Percentiles rank a stretch among this genome's conserved stretches.
Evolutionary conservation across 37 sponge, comb jelly and placozoan genomes (phyloP).

Genomic region (Axinella damicornis): DNA sequence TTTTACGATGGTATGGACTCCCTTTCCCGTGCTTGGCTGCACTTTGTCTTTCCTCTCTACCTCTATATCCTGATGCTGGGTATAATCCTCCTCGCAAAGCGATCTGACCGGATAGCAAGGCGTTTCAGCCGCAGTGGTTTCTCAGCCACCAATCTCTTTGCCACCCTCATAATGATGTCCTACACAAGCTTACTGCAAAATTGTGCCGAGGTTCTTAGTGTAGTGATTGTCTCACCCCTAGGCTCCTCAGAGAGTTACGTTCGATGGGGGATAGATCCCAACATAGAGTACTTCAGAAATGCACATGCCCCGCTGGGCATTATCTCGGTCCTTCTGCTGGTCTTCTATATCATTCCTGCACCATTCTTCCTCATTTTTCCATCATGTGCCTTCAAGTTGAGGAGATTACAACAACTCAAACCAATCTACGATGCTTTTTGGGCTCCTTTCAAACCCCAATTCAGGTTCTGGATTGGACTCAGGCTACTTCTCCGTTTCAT

Average conservation of each 20-base stretch:
- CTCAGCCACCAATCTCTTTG: constrained; percentile 47
- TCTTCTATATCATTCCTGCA: constrained; percentile 23
- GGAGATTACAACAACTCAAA: neutral
- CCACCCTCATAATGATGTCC: constrained; percentile 39
- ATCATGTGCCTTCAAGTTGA: neutral
- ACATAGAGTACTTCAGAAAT: constrained; percentile 23
- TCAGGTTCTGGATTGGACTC: constrained; percentile 65
- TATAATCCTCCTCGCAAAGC: constrained; percentile 25
- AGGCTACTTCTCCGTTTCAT: constrained; percentile 44
- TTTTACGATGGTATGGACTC: constrained; percentile 69
- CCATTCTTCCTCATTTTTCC: constrained; percentile 48
- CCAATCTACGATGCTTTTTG: constrained; percentile 63
- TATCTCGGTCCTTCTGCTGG: constrained; percentile 18
- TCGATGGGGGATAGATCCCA: constrained; percentile 49
- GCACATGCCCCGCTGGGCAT: constrained; percentile 34
- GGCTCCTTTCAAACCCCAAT: constrained; percentile 43
- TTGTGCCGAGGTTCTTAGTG: constrained; percentile 30
- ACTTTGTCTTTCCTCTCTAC: constrained; percentile 60
- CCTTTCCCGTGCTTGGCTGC: constrained; percentile 2
- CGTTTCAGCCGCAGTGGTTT: constrained; percentile 12
- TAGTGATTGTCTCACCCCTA: neutral
- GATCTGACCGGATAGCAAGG: constrained; percentile 1
- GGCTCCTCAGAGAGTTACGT: neutral
- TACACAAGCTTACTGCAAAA: constrained; percentile 36
- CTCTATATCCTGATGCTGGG: constrained; percentile 47